phyloP scores from a whole-genome alignment of 1,140 invertebrate species.

The Drosophila ananassae region DNA sequence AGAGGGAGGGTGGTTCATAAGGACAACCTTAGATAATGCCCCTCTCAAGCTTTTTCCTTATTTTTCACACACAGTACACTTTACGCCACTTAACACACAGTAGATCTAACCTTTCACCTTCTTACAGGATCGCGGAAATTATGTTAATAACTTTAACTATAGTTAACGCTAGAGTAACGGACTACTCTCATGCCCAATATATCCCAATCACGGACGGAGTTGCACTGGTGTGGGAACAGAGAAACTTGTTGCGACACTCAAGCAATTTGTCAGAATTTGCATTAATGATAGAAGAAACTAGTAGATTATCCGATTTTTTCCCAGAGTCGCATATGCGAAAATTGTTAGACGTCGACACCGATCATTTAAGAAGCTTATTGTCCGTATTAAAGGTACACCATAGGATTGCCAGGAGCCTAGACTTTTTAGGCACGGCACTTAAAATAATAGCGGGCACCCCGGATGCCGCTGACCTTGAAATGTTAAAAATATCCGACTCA shows the following conservation, averaged over 20 bases:
- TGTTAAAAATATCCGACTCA: constrained; percentile 4
- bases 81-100: not conserved
- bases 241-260: constrained; percentile 8
- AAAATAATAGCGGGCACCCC: constrained; percentile 14
- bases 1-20: constrained; percentile 2
- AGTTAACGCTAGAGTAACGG: constrained; percentile 10
- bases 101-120: not conserved
- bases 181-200: not conserved
- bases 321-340: constrained; percentile 18
- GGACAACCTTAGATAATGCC: constrained; percentile 7
- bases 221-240: constrained; percentile 9
- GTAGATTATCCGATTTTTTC: constrained; percentile 20
- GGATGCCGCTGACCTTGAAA: constrained; percentile 3
- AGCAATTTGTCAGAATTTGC: constrained; percentile 14
- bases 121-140: constrained; percentile 8
- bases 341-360: constrained; percentile 5
- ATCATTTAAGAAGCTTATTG: constrained; percentile 7
- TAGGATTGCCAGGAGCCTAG: constrained; percentile 6
- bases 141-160: constrained; percentile 6
- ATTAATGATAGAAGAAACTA: constrained; percentile 10
- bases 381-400: constrained; percentile 8
- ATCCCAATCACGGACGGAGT: not conserved
- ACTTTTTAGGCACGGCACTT: constrained; percentile 16
- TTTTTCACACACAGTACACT: not conserved
- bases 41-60: not conserved